A percentile compares a stretch with the other conserved stretches of the same genome.
phyloP scores from a whole-genome alignment of 2,797 vertebrate species.

The Peromyscus melanophrys region DNA sequence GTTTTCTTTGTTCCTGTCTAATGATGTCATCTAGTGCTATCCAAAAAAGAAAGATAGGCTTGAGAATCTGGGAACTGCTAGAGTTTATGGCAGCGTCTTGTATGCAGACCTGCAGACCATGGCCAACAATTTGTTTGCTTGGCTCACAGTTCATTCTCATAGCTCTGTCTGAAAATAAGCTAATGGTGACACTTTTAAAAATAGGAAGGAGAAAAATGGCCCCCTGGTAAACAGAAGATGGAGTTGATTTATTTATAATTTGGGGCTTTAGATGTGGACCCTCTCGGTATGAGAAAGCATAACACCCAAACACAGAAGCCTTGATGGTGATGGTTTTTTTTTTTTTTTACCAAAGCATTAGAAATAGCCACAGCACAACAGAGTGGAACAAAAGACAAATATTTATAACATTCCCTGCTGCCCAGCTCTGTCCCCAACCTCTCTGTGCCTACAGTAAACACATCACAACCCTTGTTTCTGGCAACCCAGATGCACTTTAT shows the following conservation, averaged over 20 bases:
- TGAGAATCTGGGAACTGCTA: conserved; percentile 9
- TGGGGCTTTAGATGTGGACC: background rate
- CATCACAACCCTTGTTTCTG: background rate
- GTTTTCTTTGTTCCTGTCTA: conserved; percentile 7
- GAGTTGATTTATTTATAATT: background rate
- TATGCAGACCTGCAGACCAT: background rate
- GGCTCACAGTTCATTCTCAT: background rate
- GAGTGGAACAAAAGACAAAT: background rate
- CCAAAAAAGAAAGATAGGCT: background rate
- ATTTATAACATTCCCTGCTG: background rate
- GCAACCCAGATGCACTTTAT: background rate
- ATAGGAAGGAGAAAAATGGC: background rate
- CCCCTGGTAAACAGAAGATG: conserved; percentile 10
- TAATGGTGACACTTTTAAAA: conserved; percentile 29
- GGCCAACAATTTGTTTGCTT: background rate
- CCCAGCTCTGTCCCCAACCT: fast-evolving
- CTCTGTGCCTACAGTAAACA: background rate
- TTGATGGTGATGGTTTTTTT: background rate
- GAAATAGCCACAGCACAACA: background rate
- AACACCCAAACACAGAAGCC: background rate
- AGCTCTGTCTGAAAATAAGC: conserved; percentile 57
- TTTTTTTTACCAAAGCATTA: background rate
- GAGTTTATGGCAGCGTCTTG: background rate
- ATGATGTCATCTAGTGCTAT: background rate
- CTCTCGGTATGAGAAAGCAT: background rate